Conservation (phyloP, 1,140 invertebrate species). For the Ylistrum balloti region DNA sequence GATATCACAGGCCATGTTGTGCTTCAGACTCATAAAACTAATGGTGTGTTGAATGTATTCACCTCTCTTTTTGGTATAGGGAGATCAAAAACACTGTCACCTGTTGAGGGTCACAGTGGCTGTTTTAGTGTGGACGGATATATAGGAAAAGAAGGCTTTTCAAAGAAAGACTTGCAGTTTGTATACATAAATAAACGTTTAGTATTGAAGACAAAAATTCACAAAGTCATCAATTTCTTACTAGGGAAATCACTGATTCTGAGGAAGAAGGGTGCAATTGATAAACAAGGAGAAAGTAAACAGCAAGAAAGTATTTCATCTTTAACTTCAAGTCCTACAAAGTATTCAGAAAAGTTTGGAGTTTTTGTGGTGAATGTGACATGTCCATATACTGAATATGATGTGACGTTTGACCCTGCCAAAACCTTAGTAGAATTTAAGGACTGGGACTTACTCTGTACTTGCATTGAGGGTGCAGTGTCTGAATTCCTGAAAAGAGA, state of each 20-base stretch:
- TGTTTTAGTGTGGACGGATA: constrained; percentile 84
- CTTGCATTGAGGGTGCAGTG: constrained; percentile 84
- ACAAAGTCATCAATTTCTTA: constrained; percentile 83
- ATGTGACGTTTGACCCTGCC: constrained; percentile 84
- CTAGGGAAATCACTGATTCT: constrained; percentile 79
- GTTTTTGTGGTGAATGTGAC: constrained; percentile 86
- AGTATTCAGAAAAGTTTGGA: constrained; percentile 81
- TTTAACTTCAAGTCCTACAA: constrained; percentile 70
- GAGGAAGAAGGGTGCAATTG: constrained; percentile 67
- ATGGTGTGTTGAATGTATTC: constrained; percentile 84
- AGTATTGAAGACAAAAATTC: constrained; percentile 84
- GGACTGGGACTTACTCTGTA: constrained; percentile 84
- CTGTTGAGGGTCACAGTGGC: constrained; percentile 83
- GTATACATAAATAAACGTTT: constrained; percentile 86
- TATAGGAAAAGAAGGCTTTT: constrained; percentile 83
- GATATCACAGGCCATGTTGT: constrained; percentile 85
- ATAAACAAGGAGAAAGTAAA: constrained; percentile 46
- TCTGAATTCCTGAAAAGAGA: constrained; percentile 76
- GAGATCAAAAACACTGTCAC: constrained; percentile 81
- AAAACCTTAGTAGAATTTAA: constrained; percentile 86
- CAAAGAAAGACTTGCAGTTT: constrained; percentile 84
- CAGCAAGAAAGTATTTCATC: background rate
- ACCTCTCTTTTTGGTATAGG: constrained; percentile 83
- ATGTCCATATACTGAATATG: constrained; percentile 85
- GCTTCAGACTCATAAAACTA: constrained; percentile 84